Evolutionary conservation across 2,113 vertebrate genomes (phyloP).

Genomic region (Apeltes quadracus): DNA sequence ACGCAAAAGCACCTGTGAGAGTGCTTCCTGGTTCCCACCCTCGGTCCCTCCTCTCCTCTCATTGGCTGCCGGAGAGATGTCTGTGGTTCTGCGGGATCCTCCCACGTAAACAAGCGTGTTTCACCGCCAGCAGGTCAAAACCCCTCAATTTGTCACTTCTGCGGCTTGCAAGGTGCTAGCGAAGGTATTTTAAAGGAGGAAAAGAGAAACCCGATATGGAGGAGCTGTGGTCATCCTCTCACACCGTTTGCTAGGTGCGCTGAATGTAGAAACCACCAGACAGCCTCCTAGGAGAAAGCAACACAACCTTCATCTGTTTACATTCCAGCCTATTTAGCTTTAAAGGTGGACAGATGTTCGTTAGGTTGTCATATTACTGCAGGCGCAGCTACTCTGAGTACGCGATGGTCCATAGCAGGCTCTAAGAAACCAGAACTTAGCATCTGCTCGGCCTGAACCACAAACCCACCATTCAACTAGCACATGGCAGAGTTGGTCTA

Average conservation of each 20-base stretch:
- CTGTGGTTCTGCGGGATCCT: constrained; percentile 77
- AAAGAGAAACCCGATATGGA: constrained; percentile 69
- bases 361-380: constrained; percentile 40
- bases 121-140: constrained; percentile 72
- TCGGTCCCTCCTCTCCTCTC: constrained; percentile 19
- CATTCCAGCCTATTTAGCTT: constrained; percentile 25
- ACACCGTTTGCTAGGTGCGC: constrained; percentile 65
- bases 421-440: constrained; percentile 52
- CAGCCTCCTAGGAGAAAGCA: constrained; percentile 48
- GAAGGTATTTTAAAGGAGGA: constrained; percentile 62
- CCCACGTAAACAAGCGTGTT: constrained; percentile 74
- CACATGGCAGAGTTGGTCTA: constrained; percentile 2
- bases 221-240: constrained; percentile 71
- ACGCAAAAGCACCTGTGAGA: no score
- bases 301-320: constrained; percentile 51
- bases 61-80: constrained; percentile 53
- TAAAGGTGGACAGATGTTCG: constrained; percentile 48
- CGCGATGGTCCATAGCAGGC: constrained; percentile 49
- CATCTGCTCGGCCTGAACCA: constrained; percentile 46
- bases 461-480: constrained; percentile 61
- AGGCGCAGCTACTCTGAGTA: constrained; percentile 25
- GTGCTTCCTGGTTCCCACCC: no score
- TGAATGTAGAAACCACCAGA: constrained; percentile 58
- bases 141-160: constrained; percentile 79
- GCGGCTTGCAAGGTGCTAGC: constrained; percentile 74